Percentiles rank a stretch among this genome's conserved stretches.
Evolutionary conservation across 2,113 vertebrate genomes (phyloP).

Genomic region (Boulengeromyrus knoepffleri): DNA sequence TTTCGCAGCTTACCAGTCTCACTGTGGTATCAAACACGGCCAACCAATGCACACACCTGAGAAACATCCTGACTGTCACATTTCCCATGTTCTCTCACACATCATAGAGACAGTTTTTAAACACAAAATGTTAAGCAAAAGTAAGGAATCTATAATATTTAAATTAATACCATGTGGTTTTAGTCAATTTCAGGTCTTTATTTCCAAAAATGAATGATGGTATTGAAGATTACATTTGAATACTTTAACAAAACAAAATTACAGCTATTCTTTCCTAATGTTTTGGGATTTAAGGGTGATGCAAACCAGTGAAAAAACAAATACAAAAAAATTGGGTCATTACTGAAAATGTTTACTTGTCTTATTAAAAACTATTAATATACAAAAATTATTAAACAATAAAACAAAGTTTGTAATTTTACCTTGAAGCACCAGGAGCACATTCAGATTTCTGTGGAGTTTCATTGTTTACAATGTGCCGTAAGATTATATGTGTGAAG

Average conservation of each 20-base stretch:
- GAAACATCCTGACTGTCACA: neutral
- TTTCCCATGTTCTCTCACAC: neutral
- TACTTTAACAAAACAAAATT: neutral
- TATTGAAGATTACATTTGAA: neutral
- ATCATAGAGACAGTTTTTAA: neutral
- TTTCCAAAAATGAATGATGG: neutral
- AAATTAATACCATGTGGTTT: neutral
- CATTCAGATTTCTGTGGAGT: constrained; percentile 17
- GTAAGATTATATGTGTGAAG: constrained; percentile 65
- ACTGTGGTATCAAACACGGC: neutral
- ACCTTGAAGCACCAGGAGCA: neutral
- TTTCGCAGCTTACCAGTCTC: neutral
- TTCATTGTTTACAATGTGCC: constrained; percentile 48
- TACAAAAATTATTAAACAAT: neutral
- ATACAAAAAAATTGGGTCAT: neutral
- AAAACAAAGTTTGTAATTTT: neutral
- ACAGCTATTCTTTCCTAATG: neutral
- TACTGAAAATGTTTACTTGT: neutral
- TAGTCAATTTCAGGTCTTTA: neutral
- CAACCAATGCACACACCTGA: neutral
- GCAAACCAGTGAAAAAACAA: neutral
- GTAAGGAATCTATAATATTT: neutral
- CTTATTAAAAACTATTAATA: neutral
- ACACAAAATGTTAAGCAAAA: neutral
- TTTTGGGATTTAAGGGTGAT: neutral